Percentiles rank a stretch among this genome's conserved stretches.
Conservation (phyloP, 2,113 vertebrate genomes). For the Clarias gariepinus region DNA sequence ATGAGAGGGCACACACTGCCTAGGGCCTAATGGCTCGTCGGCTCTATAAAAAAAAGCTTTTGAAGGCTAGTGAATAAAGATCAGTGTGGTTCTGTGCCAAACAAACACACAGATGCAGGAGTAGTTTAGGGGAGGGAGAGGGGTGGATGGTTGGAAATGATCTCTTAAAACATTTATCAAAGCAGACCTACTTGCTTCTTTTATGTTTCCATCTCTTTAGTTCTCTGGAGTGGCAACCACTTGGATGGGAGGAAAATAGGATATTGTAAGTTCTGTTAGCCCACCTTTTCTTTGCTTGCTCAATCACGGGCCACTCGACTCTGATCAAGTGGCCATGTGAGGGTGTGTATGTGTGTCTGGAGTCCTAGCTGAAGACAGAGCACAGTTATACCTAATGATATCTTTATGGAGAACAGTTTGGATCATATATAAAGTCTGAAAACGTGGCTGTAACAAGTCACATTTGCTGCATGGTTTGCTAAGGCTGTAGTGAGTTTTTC, state of each 20-base stretch:
- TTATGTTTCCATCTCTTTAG: slow-evolving; percentile 77
- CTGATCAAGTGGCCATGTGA: slow-evolving; percentile 55
- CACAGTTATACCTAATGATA: slow-evolving; percentile 48
- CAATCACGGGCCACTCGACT: slow-evolving; percentile 59
- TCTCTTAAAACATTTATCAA: slow-evolving; percentile 73
- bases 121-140: slow-evolving; percentile 64
- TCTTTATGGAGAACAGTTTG: slow-evolving; percentile 44
- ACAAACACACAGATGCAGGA: slow-evolving; percentile 73
- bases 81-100: slow-evolving; percentile 72
- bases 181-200: slow-evolving; percentile 72
- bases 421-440: slow-evolving; percentile 48
- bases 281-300: slow-evolving; percentile 68
- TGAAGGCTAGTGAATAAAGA: slow-evolving; percentile 83
- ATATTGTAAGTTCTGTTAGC: slow-evolving; percentile 76
- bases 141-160: slow-evolving; percentile 66
- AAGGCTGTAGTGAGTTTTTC: slow-evolving; percentile 28
- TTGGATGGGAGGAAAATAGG: slow-evolving; percentile 78
- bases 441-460: slow-evolving; percentile 59
- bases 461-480: slow-evolving; percentile 56
- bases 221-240: slow-evolving; percentile 80
- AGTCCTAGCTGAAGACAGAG: slow-evolving; percentile 39
- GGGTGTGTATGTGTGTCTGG: slow-evolving; percentile 44
- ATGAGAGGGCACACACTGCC: slow-evolving; percentile 72
- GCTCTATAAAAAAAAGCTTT: slow-evolving; percentile 78
- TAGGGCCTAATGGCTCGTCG: slow-evolving; percentile 77